Percentiles rank a stretch among this genome's conserved stretches.
Conservation (phyloP, 2,113 vertebrate species). For the Zosterops pallidus region DNA sequence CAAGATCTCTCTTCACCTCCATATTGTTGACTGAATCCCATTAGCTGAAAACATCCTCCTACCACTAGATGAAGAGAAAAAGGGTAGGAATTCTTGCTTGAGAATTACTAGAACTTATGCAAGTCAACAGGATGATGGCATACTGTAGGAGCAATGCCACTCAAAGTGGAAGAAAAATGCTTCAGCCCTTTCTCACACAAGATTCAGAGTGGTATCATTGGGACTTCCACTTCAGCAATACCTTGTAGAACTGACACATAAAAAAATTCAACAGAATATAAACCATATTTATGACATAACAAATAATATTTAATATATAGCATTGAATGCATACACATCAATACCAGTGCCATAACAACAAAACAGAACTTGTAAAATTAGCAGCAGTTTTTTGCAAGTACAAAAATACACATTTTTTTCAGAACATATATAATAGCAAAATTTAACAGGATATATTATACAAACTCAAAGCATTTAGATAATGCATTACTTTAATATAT, state of each 20-base stretch:
- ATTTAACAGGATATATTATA: slow-evolving; percentile 84
- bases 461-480: slow-evolving; percentile 87
- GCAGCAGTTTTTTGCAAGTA: slow-evolving; percentile 90
- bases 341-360: slow-evolving; percentile 74
- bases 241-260: neutral
- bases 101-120: neutral
- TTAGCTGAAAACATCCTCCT: neutral
- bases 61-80: neutral
- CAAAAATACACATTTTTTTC: slow-evolving; percentile 93
- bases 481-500: slow-evolving; percentile 79
- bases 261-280: neutral
- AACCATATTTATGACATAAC: slow-evolving; percentile 56
- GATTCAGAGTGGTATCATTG: neutral
- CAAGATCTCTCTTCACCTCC: neutral
- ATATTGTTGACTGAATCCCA: neutral
- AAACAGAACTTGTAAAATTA: slow-evolving; percentile 81
- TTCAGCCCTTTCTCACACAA: neutral
- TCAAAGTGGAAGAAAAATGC: neutral
- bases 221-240: neutral
- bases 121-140: neutral
- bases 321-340: slow-evolving; percentile 74
- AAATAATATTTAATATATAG: slow-evolving; percentile 76
- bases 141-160: neutral
- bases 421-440: slow-evolving; percentile 82
- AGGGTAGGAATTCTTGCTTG: neutral